Evolutionary conservation across 2,888 invertebrate genomes (phyloP), one percentile per base, ranked within the genome.

Genomic region (Eupsilia transversa): DNA sequence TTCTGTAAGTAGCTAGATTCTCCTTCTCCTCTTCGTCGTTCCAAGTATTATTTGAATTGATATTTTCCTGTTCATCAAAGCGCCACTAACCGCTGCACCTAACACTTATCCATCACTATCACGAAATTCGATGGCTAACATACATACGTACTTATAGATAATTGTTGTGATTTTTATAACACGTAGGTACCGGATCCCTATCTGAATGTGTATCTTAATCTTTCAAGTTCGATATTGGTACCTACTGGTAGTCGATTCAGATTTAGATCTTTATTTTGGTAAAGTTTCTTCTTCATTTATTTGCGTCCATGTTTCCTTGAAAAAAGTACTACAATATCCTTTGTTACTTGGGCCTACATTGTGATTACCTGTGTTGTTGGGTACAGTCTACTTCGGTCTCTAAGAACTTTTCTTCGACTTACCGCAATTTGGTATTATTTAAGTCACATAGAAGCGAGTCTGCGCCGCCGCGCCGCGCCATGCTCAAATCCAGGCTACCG

Each of bases 121-220:
- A 66, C 20, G 20, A 14, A 49, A 70, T 38, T 65, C 14, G 74
- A 78, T 85, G 38, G 23, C 46, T 14, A 59, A 60, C 54, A 75
- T 35, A 61, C 33, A 27, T 23, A 20, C 17, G 27, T 57, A 33
- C 23, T 20, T 35, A 80, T 38, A 82, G 86, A 86, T 88, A 75
- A 88, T 88, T 74, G 84, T 67, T 86, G 85, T 88, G 91, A 91
- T 90, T 91, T 91, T 90, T 89, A 89, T 83, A 88, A 85, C 87
- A 78, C 80, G 77, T 77, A 72, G 59, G 56, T 64, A 66, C 75
- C 23, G 43, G 49, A 73, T 87, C 72, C 72, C 85, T 80, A 88
- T 88, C 89, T 43, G 27, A 61, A 69, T 61, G 49, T 73, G 85
- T 88, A 68, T 46, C 83, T 83, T 84, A 89, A 89, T 90, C 88